Percentiles rank a stretch among this genome's conserved stretches.
phyloP scores from a whole-genome alignment of 2,113 vertebrate genomes.

The Columbina picui region DNA sequence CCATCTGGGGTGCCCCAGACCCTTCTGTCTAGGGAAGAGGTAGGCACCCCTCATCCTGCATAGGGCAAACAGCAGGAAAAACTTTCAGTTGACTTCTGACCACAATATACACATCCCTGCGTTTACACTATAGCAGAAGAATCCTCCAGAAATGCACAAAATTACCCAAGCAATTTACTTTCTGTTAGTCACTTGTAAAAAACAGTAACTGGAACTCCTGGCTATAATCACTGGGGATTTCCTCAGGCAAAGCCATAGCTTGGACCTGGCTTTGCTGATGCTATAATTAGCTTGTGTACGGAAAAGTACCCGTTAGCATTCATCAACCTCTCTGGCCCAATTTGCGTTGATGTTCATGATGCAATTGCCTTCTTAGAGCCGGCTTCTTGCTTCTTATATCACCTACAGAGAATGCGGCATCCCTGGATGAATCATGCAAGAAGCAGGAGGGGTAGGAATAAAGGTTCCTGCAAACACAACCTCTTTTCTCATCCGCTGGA shows the following conservation, averaged over 20 bases:
- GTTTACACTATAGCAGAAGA: not conserved
- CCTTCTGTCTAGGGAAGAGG: not conserved
- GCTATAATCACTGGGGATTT: not conserved
- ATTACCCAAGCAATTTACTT: not conserved
- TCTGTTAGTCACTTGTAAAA: not conserved
- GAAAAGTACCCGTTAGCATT: not conserved
- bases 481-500: not conserved
- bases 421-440: conserved; percentile 27
- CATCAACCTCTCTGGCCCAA: not conserved
- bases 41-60: not conserved
- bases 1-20: not conserved
- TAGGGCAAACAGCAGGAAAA: not conserved
- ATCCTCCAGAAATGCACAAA: not conserved
- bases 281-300: not conserved
- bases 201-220: not conserved
- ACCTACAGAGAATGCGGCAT: not conserved
- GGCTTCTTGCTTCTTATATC: not conserved
- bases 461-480: not conserved
- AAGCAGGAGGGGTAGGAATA: not conserved
- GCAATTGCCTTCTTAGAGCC: not conserved
- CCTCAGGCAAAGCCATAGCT: not conserved
- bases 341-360: not conserved
- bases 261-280: not conserved
- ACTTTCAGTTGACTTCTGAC: not conserved
- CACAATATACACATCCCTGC: not conserved